phyloP scores from a whole-genome alignment of 2,113 vertebrate genomes.

The Neomonachus schauinslandi region DNA sequence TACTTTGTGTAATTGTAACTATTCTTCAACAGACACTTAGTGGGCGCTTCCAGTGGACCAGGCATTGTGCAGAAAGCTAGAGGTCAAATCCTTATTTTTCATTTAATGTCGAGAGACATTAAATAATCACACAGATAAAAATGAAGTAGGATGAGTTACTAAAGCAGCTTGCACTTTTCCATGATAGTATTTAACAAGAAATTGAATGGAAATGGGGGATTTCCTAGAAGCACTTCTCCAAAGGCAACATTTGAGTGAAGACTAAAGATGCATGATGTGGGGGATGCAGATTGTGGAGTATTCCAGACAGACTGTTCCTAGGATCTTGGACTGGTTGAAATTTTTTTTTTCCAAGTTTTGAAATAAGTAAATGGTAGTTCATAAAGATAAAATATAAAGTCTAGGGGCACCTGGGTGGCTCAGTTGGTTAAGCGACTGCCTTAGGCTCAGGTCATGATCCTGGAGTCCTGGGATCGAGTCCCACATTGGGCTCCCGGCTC shows the following conservation, averaged over 20 bases:
- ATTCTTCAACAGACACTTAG: not conserved
- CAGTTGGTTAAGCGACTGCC: no score
- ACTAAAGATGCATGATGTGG: not conserved
- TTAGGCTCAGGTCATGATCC: no score
- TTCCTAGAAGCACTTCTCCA: not conserved
- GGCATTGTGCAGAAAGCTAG: not conserved
- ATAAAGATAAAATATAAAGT: not conserved
- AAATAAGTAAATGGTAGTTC: not conserved
- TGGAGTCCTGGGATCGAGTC: no score
- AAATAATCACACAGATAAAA: constrained; percentile 1
- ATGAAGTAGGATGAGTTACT: not conserved
- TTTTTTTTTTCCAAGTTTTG: not conserved
- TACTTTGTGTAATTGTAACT: constrained; percentile 25
- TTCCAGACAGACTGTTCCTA: not conserved
- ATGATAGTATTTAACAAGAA: not conserved
- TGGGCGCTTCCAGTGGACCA: not conserved
- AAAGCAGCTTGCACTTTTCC: not conserved
- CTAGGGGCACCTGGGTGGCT: not conserved
- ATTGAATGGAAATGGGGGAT: not conserved
- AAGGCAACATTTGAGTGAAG: not conserved
- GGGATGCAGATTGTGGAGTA: not conserved
- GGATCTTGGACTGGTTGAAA: not conserved
- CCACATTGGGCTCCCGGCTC: no score
- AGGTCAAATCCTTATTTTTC: not conserved
- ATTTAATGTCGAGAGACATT: not conserved